Percentiles rank a stretch among this genome's conserved stretches.
Conservation (phyloP, 2,888 invertebrate genomes). For the Catocala fraxini region DNA sequence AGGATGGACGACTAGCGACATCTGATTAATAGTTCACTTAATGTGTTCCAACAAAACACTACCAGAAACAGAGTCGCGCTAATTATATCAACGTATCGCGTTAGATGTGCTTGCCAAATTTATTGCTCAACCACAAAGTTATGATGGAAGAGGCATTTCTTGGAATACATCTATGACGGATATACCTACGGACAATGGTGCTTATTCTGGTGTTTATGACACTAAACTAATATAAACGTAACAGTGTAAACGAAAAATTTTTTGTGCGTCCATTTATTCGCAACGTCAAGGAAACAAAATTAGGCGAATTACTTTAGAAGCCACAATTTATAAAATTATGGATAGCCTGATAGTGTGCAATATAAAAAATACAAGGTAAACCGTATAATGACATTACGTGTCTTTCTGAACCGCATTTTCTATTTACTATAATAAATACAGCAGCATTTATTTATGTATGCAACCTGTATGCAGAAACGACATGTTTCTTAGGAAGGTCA, state of each 20-base stretch:
- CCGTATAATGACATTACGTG: no score
- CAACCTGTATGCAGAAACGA: no score
- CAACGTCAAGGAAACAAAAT: no score
- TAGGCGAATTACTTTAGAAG: no score
- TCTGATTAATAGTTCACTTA: conserved; percentile 37
- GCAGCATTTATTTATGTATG: no score
- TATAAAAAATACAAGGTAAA: no score
- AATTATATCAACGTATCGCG: conserved; percentile 26
- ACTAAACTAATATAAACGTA: neutral
- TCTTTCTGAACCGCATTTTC: no score
- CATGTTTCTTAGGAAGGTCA: no score
- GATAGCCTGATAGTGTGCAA: no score
- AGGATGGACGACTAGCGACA: conserved; percentile 26
- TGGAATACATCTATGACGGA: conserved; percentile 18
- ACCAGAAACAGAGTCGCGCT: conserved; percentile 16
- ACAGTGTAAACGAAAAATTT: neutral
- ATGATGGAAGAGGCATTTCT: conserved; percentile 17
- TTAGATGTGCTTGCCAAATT: conserved; percentile 41
- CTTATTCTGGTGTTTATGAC: neutral
- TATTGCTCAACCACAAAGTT: conserved; percentile 24
- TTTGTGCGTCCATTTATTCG: neutral
- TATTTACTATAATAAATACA: no score
- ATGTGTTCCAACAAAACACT: conserved; percentile 31
- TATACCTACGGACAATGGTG: conserved; percentile 11
- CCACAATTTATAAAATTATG: no score